Base-by-base conservation (phyloP, 2,113 vertebrate genomes). In the Potamarius usumacintae region DNA sequence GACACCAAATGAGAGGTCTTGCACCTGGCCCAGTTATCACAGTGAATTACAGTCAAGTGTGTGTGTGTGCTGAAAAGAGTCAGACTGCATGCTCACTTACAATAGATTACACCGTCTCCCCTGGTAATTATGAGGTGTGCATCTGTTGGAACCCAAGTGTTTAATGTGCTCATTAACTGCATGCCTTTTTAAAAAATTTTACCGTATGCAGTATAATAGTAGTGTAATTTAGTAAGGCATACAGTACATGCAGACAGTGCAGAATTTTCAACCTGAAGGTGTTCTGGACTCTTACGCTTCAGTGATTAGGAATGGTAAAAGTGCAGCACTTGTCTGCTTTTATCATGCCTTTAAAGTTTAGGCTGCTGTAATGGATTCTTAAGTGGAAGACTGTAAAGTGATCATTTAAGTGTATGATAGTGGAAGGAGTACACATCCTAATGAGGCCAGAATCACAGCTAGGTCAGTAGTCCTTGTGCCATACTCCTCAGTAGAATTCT, bases 111-210 rank as follows among this genome's bases (percentile, higher is more conserved):
- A 69, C 55, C 65, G 15, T 80, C 25, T 88, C 87, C 76, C 65
- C 76, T 84, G 84, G 81, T 81, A 84, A 88, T 88, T 86, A 90
- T 88, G 34, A 79, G 79, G 85, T 72, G 74, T 86, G 80, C 89
- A 90, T 90, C 89, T 88, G 89, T 74, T 90, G 85, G 82, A 90
- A 85, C 83, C 87, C 74, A 63, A 87, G 71, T 55, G 71, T 77
- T 86, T 86, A 88, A 88, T 86, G 82, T 86, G 74, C 85, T 90
- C 87, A 82, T 88, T 90, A 88, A 88, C 72, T 84, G 58, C 57
- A 57, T 71, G 78, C 83, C 88, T 88, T 86, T 90, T 88, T 90
- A 58, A 90, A 90, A 88, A 34, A 25, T 58, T 86, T 90, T 87
- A 84, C 85, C 76, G 85, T 72, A 80, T 80, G 87, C 80, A 84